Conservation (phyloP, 2,888 invertebrate species). For the Gortyna flavago region DNA sequence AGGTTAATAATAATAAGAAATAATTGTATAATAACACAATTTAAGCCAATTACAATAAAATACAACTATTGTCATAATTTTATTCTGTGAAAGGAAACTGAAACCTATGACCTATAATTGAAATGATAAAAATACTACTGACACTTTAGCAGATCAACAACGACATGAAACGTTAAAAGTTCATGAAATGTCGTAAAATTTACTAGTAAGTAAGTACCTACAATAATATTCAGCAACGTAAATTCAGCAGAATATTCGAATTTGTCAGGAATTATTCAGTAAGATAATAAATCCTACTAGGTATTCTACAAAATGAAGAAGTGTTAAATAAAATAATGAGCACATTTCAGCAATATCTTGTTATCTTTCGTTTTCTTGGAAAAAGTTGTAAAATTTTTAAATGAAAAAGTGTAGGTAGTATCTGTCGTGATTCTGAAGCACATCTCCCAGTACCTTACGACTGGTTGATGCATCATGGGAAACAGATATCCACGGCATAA, state of each 20-base stretch:
- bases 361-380: background rate
- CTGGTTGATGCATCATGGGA: background rate
- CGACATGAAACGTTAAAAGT: background rate
- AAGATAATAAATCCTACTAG: background rate
- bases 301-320: slow-evolving; percentile 1
- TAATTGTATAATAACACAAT: background rate
- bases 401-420: background rate
- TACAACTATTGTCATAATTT: background rate
- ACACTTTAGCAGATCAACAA: background rate
- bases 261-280: slow-evolving; percentile 3
- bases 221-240: background rate
- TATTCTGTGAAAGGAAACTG: background rate
- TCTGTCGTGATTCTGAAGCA: background rate
- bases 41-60: background rate
- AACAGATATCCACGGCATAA: background rate
- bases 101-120: too few relatives aligned
- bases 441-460: background rate
- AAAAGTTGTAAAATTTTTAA: background rate
- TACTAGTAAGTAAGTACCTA: background rate
- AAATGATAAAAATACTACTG: too few relatives aligned
- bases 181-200: background rate
- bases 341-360: slow-evolving; percentile 13
- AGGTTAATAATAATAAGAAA: background rate
- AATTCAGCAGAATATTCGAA: slow-evolving; percentile 5
- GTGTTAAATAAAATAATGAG: slow-evolving; percentile 11